Percentiles rank a stretch among this genome's conserved stretches.
These are phyloP conservation scores for Tanytarsus gracilentus DNA, from an alignment of 2,888 invertebrate species.

Conservation along the genomic window DNA sequence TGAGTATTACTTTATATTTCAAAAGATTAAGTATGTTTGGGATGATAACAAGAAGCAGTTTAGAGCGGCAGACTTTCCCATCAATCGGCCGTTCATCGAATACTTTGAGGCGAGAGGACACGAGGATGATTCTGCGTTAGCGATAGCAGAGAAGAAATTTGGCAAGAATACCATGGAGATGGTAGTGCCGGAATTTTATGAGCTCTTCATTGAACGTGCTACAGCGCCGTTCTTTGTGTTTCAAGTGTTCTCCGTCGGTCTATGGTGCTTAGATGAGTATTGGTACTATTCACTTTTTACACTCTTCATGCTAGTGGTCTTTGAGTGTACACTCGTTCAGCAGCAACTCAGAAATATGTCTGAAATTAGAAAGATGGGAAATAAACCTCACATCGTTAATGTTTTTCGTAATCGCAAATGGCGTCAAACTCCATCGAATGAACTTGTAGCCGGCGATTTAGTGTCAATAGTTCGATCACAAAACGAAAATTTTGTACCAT, in stretches of 20 bases:
- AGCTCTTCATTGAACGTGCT: slow-evolving; percentile 93
- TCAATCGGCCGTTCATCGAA: slow-evolving; percentile 56
- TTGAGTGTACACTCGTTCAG: slow-evolving; percentile 96
- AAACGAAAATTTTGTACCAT: slow-evolving; percentile 88
- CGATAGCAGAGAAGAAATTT: slow-evolving; percentile 67
- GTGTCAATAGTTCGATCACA: slow-evolving; percentile 85
- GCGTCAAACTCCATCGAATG: slow-evolving; percentile 75
- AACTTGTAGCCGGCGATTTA: slow-evolving; percentile 91
- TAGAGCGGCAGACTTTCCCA: slow-evolving; percentile 75
- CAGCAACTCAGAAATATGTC: slow-evolving; percentile 97
- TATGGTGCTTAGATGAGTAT: slow-evolving; percentile 99
- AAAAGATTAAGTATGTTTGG: slow-evolving; percentile 95
- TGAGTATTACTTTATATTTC: slow-evolving; percentile 79
- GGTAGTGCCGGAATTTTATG: slow-evolving; percentile 94
- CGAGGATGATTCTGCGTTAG: slow-evolving; percentile 69
- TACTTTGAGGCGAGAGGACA: slow-evolving; percentile 83
- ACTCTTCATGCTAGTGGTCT: slow-evolving; percentile 87
- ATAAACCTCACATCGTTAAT: slow-evolving; percentile 85
- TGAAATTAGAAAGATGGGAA: slow-evolving; percentile 98
- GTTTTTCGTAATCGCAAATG: slow-evolving; percentile 86
- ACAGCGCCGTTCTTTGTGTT: slow-evolving; percentile 99
- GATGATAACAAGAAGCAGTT: slow-evolving; percentile 74
- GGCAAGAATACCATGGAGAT: slow-evolving; percentile 79
- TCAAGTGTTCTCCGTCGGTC: slow-evolving; percentile 96
- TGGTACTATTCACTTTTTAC: slow-evolving; percentile 98